Percentiles rank a stretch among this genome's conserved stretches.
Evolutionary conservation across 2,888 invertebrate genomes (phyloP).

Genomic region (Dolichomitus sp.): DNA sequence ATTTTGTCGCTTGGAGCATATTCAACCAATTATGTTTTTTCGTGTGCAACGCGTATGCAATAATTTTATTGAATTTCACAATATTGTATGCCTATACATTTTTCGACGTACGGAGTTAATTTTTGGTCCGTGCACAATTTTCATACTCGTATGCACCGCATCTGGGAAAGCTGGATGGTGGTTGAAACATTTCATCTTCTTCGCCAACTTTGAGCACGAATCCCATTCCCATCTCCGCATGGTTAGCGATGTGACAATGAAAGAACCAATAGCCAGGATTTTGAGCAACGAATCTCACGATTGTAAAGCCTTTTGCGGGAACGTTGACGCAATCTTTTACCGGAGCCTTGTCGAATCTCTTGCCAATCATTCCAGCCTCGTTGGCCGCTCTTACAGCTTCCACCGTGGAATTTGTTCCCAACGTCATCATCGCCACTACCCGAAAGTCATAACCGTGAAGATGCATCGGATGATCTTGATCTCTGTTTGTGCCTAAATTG

Average conservation of each 20-base stretch:
- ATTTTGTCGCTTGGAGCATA: too few species aligned
- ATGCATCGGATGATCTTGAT: constrained; percentile 85
- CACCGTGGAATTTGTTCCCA: constrained; percentile 79
- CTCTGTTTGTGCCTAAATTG: constrained; percentile 68
- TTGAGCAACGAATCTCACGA: constrained; percentile 85
- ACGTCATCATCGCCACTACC: constrained; percentile 81
- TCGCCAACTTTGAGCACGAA: constrained; percentile 85
- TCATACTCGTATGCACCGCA: constrained; percentile 74
- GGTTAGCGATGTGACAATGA: constrained; percentile 86
- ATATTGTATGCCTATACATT: too few species aligned
- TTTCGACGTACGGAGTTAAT: too few species aligned
- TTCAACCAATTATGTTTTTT: too few species aligned
- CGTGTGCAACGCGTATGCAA: too few species aligned
- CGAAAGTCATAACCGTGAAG: constrained; percentile 85
- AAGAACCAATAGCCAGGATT: constrained; percentile 87
- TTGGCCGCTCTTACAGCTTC: constrained; percentile 80
- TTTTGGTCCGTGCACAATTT: too few species aligned
- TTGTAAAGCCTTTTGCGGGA: constrained; percentile 86
- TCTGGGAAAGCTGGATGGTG: constrained; percentile 81
- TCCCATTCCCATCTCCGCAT: constrained; percentile 86
- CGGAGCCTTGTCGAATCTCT: constrained; percentile 82
- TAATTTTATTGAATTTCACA: too few species aligned
- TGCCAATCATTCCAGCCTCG: constrained; percentile 78
- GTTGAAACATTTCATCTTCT: constrained; percentile 77
- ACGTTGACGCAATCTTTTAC: constrained; percentile 86